Base-by-base conservation (phyloP, 1,140 invertebrate species). In the Agrilus planipennis region DNA sequence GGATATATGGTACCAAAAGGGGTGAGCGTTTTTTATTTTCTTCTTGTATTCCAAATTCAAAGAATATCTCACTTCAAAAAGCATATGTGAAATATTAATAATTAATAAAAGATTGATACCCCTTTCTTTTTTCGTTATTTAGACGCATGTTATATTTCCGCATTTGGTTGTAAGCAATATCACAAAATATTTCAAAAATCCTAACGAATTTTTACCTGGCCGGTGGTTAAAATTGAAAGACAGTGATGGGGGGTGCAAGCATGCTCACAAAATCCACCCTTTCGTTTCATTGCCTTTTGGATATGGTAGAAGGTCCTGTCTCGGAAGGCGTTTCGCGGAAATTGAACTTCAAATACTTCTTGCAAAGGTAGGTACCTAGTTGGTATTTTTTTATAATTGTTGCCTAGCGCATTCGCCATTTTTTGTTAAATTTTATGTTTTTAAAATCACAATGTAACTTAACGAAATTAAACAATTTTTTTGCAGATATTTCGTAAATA, bases 1-100 rank as follows among this genome's bases (percentile, higher is more conserved):
- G 86, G 85, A 39, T 92, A 88, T 54, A 68, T 75, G 45, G 76
- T 94, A 46, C 90, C 89, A 19, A 87, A 87, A 71, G 86, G 86
- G 52, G 88, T 91, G 73, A 72, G 72, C 5, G 5, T 5, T 5
- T 5, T 5, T 5, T 11, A 25, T 61, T 17, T 18, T 21, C n/a
- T 39, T 2, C 3, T 35, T 34, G 22, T 35, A 19, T 41, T 30
- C 27, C 7, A 30, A 37, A 37, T 17, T 15, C 14, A 15, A 43
- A n/a, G n/a, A n/a, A n/a, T n/a, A n/a, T 20, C 5, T 30, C 6
- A 25, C 23, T 25, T 7, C 6, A n/a, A n/a, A 7, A n/a, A 6
- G 6, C 23, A 6, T 25, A 25, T 7, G n/a, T 25, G 6, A 25
- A 25, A 25, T 25, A 25, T n/a, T 25, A n/a, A 42, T 3, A 20